Base-by-base conservation (phyloP, 2,113 vertebrate genomes). In the Herpailurus yagouaroundi region DNA sequence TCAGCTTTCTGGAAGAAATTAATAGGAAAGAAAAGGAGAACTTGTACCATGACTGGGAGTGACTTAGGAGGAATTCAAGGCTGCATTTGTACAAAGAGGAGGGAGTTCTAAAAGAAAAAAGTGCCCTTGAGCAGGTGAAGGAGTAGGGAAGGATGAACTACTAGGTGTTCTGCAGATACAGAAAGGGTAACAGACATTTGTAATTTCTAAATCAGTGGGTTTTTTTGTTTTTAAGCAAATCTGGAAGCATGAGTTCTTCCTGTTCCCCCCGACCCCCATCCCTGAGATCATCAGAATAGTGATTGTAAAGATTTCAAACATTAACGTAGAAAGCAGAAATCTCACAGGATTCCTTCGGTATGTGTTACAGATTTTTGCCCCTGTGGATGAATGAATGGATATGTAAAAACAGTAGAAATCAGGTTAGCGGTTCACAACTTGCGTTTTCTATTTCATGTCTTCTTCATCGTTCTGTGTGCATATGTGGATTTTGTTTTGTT, bases 1-100 rank as follows among this genome's bases (percentile, higher is more conserved):
- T 41, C 94, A 36, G 71, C 81, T 85, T 96, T 83, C 36, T 89
- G 66, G 33, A 55, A 79, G 57, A 95, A 96, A 93, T 91, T 84
- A 73, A 83, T 63, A 50, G 48, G 55, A 89, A 95, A 79, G 45
- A 73, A 93, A 66, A 95, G 68, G 36, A 55, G 63, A 18, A 7
- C 71, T 83, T 94, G 2, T 92, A 68, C 87, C 19, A 57, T 74
- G 48, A 87, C 31, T 79, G 25, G 36, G 60, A 84, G 15, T 11
- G 84, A 10, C 84, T 92, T 89, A 87, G 27, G 88, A 96, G 68
- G 60, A 96, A 91, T 77, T 93, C 33, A 80, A 96, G 23, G 23
- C 48, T 80, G 21, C 19, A 60, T 74, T 93, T 89, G 21, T 50
- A 50, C n/a, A 87, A 82, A 83, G 33, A 89, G n/a, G 50, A 85